Evolutionary conservation across 2,113 vertebrate species (phyloP).

Genomic region (Grallaria varia): DNA sequence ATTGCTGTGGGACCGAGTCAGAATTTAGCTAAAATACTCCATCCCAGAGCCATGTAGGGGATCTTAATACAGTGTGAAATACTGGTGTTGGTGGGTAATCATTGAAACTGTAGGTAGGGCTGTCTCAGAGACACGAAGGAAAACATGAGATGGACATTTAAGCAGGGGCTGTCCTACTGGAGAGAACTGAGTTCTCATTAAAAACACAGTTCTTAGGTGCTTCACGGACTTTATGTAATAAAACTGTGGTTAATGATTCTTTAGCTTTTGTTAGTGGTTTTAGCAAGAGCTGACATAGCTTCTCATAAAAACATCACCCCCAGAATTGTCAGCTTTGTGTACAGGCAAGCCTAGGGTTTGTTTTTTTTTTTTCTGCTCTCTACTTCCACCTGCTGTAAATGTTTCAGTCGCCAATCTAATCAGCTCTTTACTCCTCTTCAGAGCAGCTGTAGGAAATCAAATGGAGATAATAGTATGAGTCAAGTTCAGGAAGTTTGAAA

Average conservation of each 20-base stretch:
- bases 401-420: not conserved
- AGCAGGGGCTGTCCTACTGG: not conserved
- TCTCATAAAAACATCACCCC: not conserved
- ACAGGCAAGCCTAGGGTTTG: not conserved
- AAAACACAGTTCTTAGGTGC: not conserved
- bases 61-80: not conserved
- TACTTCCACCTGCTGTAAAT: conserved; percentile 41
- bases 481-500: conserved; percentile 18
- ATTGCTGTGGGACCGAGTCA: not conserved
- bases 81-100: not conserved
- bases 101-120: not conserved
- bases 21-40: not conserved
- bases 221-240: not conserved
- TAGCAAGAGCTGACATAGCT: not conserved
- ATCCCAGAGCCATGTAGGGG: rapidly evolving
- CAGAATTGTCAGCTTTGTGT: not conserved
- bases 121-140: not conserved
- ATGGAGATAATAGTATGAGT: not conserved
- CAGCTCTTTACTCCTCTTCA: conserved; percentile 4
- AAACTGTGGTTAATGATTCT: not conserved
- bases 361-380: not conserved
- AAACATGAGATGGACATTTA: not conserved
- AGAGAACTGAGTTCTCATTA: not conserved
- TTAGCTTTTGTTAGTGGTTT: not conserved
- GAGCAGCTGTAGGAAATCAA: conserved; percentile 30